Evolutionary conservation across 2,888 invertebrate species (phyloP), one percentile per base, ranked within the genome.

Genomic region (Dynastes maya): DNA sequence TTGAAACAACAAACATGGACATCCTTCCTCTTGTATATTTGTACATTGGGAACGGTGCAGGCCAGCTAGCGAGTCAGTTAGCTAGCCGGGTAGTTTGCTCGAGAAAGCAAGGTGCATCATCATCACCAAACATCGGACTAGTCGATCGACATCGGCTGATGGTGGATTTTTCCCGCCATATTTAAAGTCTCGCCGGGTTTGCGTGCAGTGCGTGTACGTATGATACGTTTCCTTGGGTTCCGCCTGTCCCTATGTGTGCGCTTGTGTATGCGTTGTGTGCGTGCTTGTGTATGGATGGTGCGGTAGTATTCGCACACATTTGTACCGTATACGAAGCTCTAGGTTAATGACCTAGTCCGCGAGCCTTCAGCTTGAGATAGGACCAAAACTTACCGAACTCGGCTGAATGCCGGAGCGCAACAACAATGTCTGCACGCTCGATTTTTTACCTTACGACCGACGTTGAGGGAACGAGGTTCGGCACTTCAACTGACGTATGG

Each of bases 341-440:
- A 85, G 87, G 87, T 88, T 86, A 87, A 87, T 83, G 87, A 87
- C 87, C 87, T 86, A 86, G 84, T 86, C 86, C 83, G 85, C 84
- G 86, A 82, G 82, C 83, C 85, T 85, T 83, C 84, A 82, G 86
- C 87, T 88, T 88, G 86, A 87, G 88, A 88, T 88, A 88, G 88
- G 88, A 86, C 81, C 82, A 80, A 82, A 82, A 82, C 82, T 82
- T 80, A 16, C 45, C 49, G 67, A 67, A 67, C 67, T 32, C 67
- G 32, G 80, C 80, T 80, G 81, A 80, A 78, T 82, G 79, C 80
- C 76, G 82, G 81, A 81, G 81, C 77, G 82, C 82, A 81, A 82
- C 81, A 81, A 82, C 79, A 80, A 79, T 79, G 79, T 79, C 76
- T 79, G 72, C 76, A 58, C 67, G 77, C 65, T 71, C 53, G 49